Percentiles rank a stretch among this genome's conserved stretches.
Evolutionary conservation across 1,140 invertebrate species (phyloP).

Genomic region (Neotoxoptera formosana): DNA sequence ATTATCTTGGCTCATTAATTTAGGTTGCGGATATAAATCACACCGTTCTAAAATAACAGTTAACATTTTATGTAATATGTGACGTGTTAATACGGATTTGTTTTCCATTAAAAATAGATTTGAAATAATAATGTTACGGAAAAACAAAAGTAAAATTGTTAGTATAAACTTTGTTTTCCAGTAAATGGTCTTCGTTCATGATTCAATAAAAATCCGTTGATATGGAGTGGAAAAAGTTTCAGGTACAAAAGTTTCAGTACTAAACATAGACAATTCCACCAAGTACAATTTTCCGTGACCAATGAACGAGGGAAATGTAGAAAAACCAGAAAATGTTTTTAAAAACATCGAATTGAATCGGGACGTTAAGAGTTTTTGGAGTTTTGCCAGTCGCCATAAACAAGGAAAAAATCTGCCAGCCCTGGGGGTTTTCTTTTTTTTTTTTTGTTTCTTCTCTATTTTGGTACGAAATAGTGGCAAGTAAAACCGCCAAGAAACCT

Average conservation of each 20-base stretch:
- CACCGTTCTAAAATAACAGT: too few species aligned
- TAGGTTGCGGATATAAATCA: too few species aligned
- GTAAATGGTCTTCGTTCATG: not conserved
- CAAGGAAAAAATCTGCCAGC: slow-evolving; percentile 41
- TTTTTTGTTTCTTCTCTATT: slow-evolving; percentile 27
- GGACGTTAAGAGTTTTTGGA: slow-evolving; percentile 43
- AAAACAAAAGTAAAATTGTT: not conserved
- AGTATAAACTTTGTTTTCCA: not conserved
- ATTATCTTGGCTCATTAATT: too few species aligned
- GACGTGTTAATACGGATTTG: not conserved
- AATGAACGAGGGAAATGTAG: slow-evolving; percentile 7
- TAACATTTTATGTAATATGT: too few species aligned
- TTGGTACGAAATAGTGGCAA: not conserved
- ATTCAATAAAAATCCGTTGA: slow-evolving; percentile 1
- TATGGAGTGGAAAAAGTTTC: slow-evolving; percentile 39
- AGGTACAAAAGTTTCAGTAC: slow-evolving; percentile 34
- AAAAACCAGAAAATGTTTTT: slow-evolving; percentile 38
- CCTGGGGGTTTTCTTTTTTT: not conserved
- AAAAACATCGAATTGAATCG: slow-evolving; percentile 53
- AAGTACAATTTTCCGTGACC: slow-evolving; percentile 1
- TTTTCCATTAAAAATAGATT: not conserved
- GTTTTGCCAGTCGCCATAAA: slow-evolving; percentile 23
- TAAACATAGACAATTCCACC: slow-evolving; percentile 20
- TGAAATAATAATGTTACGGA: not conserved
- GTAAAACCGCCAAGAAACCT: slow-evolving; percentile 17